Base-by-base conservation (phyloP, 2,113 vertebrate genomes). In the Lota lota region DNA sequence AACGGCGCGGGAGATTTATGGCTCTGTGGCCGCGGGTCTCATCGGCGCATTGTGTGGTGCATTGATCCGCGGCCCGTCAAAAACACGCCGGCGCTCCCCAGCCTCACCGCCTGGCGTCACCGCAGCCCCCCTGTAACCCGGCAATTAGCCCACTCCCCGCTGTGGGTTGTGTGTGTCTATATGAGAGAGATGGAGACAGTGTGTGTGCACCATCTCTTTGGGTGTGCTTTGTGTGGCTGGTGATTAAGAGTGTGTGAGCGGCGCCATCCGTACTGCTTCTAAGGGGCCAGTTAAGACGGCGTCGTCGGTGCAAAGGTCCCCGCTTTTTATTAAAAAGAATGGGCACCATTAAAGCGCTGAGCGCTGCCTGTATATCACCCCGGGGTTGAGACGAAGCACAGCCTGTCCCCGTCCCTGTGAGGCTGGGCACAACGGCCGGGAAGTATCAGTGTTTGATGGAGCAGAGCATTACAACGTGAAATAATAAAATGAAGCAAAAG, bases 121-220 rank as follows among this genome's bases (percentile, higher is more conserved):
- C 22, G 10, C 67, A 63, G 75, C 77, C 10, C 80, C 65, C 79
- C n/a, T n/a, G 82, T 88, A 88, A 87, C 81, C 78, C 72, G 79
- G 85, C 91, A 92, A 92, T 93, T 93, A 92, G 83, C 83, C 83
- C 87, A 84, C 87, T 88, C 83, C 84, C 79, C 72, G 70, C 75
- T 86, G 88, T 89, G 85, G 60, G 70, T 20, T 56, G 47, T 60
- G 17, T 20, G 0, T 86, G 81, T 80, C 83, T 61, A 77, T 84
- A 80, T 87, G 76, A 62, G 40, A 82, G 80, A 77, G 66, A 47
- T 5, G 40, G 40, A 1, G 40, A 12, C 40, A 47, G 40, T 47
- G 40, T 47, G 40, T 47, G 40, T 8, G 10, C 40, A 14, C 40
- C 40, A 8, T 47, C 40, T 12, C 40, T 8, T 11, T 1, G 40